Percentiles rank a stretch among this genome's conserved stretches.
phyloP scores from a whole-genome alignment of 37 sponge, comb jelly and placozoan species.

The Trichoplax adhaerens region DNA sequence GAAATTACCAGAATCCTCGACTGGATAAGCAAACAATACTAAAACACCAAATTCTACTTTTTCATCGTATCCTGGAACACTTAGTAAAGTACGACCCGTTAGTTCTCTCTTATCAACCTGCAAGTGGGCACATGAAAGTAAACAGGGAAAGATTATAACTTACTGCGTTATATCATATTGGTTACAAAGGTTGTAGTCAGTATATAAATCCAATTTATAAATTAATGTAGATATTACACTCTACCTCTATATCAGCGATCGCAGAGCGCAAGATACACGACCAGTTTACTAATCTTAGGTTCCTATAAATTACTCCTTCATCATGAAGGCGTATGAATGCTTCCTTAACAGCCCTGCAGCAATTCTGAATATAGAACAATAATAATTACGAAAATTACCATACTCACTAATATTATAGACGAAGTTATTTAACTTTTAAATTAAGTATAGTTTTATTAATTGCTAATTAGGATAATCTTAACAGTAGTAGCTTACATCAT shows the following conservation, averaged over 20 bases:
- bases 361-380: slow-evolving; percentile 25
- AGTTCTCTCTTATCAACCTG: slow-evolving; percentile 91
- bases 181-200: too few species aligned
- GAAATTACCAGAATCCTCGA: slow-evolving; percentile 38
- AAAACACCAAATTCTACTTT: slow-evolving; percentile 83
- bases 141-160: too few species aligned
- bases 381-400: too few species aligned
- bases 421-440: too few species aligned
- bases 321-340: slow-evolving; percentile 75
- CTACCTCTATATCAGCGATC: not conserved
- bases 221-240: too few species aligned
- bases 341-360: slow-evolving; percentile 83
- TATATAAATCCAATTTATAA: not conserved
- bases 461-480: too few species aligned
- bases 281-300: slow-evolving; percentile 11
- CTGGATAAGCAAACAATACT: slow-evolving; percentile 71
- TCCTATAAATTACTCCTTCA: slow-evolving; percentile 80
- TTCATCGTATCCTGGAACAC: slow-evolving; percentile 72
- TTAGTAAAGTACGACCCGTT: slow-evolving; percentile 51
- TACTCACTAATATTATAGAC: too few species aligned
- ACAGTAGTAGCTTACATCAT: slow-evolving; percentile 28
- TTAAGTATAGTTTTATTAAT: too few species aligned
- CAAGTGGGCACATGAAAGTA: too few species aligned
- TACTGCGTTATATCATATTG: too few species aligned
- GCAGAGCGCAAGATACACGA: not conserved